Conservation (phyloP, 1,140 invertebrate species). For the Drosophila watanabei region DNA sequence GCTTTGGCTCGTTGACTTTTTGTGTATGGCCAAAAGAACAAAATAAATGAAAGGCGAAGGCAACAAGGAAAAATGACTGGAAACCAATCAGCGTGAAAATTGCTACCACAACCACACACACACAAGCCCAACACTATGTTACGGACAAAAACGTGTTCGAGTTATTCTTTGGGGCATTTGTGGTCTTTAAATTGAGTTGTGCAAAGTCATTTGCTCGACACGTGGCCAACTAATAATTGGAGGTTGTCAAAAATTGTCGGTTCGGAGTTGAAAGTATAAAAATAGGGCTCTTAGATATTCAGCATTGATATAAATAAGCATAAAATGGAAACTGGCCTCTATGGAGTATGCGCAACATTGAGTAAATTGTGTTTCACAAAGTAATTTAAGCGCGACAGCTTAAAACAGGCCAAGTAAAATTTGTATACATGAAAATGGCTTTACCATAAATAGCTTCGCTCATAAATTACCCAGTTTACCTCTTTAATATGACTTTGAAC, state of each 20-base stretch:
- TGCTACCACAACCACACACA: conserved; percentile 50
- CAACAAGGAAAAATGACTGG: conserved; percentile 63
- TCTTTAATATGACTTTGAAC: background rate
- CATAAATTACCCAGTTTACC: background rate
- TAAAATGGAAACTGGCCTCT: background rate
- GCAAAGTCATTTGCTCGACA: conserved; percentile 40
- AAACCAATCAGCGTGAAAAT: conserved; percentile 83
- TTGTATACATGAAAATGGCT: background rate
- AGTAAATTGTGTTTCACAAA: background rate
- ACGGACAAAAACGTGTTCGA: conserved; percentile 21
- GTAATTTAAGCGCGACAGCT: background rate
- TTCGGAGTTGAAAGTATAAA: background rate
- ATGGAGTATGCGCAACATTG: background rate
- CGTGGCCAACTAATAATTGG: conserved; percentile 30
- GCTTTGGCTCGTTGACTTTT: conserved; percentile 76
- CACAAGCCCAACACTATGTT: background rate
- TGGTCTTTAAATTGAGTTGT: conserved; percentile 66
- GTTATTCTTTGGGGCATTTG: conserved; percentile 49
- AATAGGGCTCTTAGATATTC: background rate
- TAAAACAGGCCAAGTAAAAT: background rate
- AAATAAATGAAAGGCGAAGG: conserved; percentile 65
- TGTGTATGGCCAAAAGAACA: conserved; percentile 32
- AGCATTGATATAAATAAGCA: background rate
- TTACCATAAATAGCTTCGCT: background rate
- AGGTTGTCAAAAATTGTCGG: background rate